These are phyloP conservation scores for Phaenicophaeus curvirostris DNA, from an alignment of 2,797 vertebrate species.

Conservation along the genomic window DNA sequence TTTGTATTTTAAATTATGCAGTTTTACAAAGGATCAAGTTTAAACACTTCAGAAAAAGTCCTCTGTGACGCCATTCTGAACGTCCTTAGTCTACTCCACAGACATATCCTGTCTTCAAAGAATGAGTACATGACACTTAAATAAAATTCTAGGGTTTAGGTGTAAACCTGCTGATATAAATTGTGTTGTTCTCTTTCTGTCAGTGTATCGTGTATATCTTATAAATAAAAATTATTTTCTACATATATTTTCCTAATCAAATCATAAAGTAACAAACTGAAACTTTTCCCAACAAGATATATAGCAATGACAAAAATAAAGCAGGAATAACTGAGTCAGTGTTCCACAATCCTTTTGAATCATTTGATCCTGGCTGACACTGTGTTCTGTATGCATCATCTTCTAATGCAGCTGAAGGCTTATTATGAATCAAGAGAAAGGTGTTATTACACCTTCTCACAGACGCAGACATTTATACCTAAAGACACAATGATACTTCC, in stretches of 20 bases:
- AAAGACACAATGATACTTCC: neutral
- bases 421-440: neutral
- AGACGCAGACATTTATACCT: neutral
- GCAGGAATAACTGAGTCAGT: neutral
- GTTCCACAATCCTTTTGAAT: neutral
- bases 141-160: neutral
- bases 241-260: neutral
- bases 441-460: neutral
- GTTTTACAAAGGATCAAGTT: neutral
- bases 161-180: neutral
- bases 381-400: neutral
- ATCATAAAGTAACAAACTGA: neutral
- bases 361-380: neutral
- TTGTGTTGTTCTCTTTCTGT: neutral
- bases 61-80: neutral
- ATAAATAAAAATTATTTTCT: neutral
- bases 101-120: neutral
- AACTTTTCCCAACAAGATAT: neutral
- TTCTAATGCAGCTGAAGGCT: neutral
- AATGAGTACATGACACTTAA: neutral
- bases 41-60: neutral
- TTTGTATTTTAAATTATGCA: neutral
- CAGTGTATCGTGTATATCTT: neutral
- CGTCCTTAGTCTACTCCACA: neutral
- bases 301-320: neutral